phyloP scores from a whole-genome alignment of 2,113 vertebrate genomes.

The Podarcis raffonei region DNA sequence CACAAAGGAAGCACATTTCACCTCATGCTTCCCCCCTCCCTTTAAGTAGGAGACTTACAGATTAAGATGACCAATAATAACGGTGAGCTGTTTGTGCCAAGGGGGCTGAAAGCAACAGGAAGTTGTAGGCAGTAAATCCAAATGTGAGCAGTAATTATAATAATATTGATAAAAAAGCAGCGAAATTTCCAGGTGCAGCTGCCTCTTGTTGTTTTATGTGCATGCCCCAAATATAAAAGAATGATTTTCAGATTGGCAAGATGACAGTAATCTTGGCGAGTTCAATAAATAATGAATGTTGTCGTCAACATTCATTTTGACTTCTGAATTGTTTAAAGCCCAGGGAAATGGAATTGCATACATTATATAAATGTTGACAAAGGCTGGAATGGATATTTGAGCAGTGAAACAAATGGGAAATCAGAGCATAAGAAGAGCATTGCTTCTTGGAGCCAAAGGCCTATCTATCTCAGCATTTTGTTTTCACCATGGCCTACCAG shows the following conservation, averaged over 20 bases:
- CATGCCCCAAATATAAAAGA: slow-evolving; percentile 30
- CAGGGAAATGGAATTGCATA: slow-evolving; percentile 10
- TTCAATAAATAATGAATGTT: slow-evolving; percentile 45
- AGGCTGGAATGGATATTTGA: slow-evolving; percentile 57
- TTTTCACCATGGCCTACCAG: too few species aligned
- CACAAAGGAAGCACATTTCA: slow-evolving; percentile 28
- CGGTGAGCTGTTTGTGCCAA: background rate
- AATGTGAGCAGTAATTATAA: slow-evolving; percentile 18
- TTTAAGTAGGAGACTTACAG: slow-evolving; percentile 14
- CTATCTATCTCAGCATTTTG: too few species aligned
- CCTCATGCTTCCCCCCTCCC: background rate
- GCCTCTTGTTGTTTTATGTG: slow-evolving; percentile 46
- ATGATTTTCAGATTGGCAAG: slow-evolving; percentile 45
- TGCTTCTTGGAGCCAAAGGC: too few species aligned
- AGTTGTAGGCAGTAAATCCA: background rate
- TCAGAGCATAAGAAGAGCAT: background rate
- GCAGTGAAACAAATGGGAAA: slow-evolving; percentile 39
- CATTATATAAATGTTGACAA: slow-evolving; percentile 56
- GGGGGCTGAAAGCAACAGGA: slow-evolving; percentile 24
- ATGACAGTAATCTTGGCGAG: slow-evolving; percentile 44
- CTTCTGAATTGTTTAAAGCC: slow-evolving; percentile 41
- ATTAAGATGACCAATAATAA: background rate
- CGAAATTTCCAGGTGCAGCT: slow-evolving; percentile 22
- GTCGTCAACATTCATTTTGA: background rate
- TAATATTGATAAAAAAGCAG: background rate